Percentiles rank a stretch among this genome's conserved stretches.
phyloP scores from a whole-genome alignment of 2,113 vertebrate genomes.

The Empidonax traillii region DNA sequence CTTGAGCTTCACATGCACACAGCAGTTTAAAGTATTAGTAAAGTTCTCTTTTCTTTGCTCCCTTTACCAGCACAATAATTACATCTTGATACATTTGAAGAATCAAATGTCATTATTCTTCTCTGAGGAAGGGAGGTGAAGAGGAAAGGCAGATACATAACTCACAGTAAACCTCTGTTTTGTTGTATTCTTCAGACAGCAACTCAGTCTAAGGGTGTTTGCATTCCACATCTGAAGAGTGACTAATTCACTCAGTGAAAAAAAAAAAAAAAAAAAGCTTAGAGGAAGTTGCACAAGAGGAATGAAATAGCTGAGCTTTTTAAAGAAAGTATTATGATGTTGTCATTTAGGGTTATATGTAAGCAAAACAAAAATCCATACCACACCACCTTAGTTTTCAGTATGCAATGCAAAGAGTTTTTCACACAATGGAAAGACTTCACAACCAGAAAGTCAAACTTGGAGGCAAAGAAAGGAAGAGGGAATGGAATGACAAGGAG shows the following conservation, averaged over 20 bases:
- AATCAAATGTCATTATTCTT: not conserved
- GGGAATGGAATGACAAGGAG: not conserved
- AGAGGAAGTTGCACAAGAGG: constrained; percentile 41
- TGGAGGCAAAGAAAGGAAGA: not conserved
- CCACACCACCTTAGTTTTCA: not conserved
- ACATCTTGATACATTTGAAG: not conserved
- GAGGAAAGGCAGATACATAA: not conserved
- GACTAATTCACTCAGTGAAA: not conserved
- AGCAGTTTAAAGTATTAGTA: not conserved
- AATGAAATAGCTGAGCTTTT: not conserved
- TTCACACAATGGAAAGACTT: not conserved
- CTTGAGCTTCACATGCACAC: not conserved
- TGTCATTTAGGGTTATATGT: not conserved
- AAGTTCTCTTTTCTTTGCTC: not conserved
- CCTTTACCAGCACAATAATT: not conserved
- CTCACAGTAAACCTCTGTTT: not conserved
- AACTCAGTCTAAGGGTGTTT: not conserved
- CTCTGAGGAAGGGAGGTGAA: not conserved
- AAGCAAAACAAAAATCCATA: not conserved
- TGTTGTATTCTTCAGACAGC: not conserved
- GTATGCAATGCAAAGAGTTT: not conserved
- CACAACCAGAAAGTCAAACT: not conserved
- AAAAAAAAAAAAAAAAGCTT: not conserved
- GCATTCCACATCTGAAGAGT: not conserved
- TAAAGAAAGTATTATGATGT: not conserved